phyloP scores from a whole-genome alignment of 2,888 invertebrate genomes.

The Oconnorella tubifera region DNA sequence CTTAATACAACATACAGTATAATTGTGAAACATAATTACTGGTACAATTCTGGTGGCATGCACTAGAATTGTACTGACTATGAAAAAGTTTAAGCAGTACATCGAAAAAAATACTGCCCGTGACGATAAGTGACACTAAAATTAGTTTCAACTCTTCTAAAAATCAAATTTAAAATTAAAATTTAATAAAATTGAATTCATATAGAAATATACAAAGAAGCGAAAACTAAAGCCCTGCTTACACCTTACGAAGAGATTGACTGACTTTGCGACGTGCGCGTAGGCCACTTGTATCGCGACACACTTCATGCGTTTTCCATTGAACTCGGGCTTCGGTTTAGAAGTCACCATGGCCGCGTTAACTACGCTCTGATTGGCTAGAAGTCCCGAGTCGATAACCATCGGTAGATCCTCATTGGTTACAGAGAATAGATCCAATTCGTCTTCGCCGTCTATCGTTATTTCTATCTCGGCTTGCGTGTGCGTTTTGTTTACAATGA shows the following conservation, averaged over 20 bases:
- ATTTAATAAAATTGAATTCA: not conserved
- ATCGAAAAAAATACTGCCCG: no score
- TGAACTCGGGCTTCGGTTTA: slow-evolving; percentile 6
- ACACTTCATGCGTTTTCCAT: slow-evolving; percentile 9
- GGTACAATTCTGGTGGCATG: not conserved
- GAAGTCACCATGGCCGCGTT: not conserved
- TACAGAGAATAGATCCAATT: not conserved
- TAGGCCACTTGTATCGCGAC: not conserved
- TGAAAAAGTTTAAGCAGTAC: no score
- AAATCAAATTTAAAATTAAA: no score
- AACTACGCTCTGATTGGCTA: not conserved
- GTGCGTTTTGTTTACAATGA: not conserved
- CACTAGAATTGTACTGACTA: not conserved
- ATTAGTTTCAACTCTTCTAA: no score
- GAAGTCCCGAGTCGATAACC: slow-evolving; percentile 1
- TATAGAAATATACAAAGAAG: no score
- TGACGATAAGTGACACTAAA: no score
- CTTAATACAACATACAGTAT: no score
- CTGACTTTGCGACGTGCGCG: slow-evolving; percentile 8
- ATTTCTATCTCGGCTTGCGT: slow-evolving; percentile 4
- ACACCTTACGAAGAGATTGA: slow-evolving; percentile 10
- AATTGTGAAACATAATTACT: no score
- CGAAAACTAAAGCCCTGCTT: no score
- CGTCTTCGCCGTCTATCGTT: slow-evolving; percentile 9
- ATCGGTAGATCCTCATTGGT: not conserved